A percentile compares a stretch with the other conserved stretches of the same genome.
phyloP scores from a whole-genome alignment of 1,140 invertebrate species.

The Drosophila suzukii region DNA sequence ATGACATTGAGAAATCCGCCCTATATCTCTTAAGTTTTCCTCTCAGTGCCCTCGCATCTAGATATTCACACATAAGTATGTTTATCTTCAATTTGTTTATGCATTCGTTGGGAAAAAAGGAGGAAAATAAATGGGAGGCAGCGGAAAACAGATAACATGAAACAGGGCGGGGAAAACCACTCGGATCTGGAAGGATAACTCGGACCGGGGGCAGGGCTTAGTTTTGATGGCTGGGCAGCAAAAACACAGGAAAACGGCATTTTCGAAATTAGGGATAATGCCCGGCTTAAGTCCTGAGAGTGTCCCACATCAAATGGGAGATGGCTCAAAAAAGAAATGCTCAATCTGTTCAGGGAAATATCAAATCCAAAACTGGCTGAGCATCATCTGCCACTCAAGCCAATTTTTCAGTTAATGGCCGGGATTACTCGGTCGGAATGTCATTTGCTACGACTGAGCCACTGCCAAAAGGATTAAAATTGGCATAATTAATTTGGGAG shows the following conservation, averaged over 20 bases:
- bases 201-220: slow-evolving; percentile 38
- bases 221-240: slow-evolving; percentile 40
- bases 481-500: slow-evolving; percentile 70
- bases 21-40: not conserved
- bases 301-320: slow-evolving; percentile 25
- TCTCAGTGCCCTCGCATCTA: not conserved
- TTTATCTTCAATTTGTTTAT: slow-evolving; percentile 63
- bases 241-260: slow-evolving; percentile 53
- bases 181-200: slow-evolving; percentile 2
- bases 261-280: slow-evolving; percentile 62
- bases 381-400: slow-evolving; percentile 40
- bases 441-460: slow-evolving; percentile 60
- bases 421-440: slow-evolving; percentile 62
- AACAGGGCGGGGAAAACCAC: slow-evolving; percentile 4
- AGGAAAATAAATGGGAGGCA: not conserved
- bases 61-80: slow-evolving; percentile 36
- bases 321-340: slow-evolving; percentile 1
- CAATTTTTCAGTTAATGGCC: slow-evolving; percentile 55
- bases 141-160: not conserved
- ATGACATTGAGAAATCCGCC: no score
- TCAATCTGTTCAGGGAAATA: slow-evolving; percentile 36
- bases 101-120: slow-evolving; percentile 34
- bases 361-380: slow-evolving; percentile 17
- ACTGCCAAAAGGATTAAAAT: slow-evolving; percentile 67
- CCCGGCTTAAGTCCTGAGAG: slow-evolving; percentile 15